Evolutionary conservation across 1,140 invertebrate species (phyloP).

Genomic region (Samia ricini): DNA sequence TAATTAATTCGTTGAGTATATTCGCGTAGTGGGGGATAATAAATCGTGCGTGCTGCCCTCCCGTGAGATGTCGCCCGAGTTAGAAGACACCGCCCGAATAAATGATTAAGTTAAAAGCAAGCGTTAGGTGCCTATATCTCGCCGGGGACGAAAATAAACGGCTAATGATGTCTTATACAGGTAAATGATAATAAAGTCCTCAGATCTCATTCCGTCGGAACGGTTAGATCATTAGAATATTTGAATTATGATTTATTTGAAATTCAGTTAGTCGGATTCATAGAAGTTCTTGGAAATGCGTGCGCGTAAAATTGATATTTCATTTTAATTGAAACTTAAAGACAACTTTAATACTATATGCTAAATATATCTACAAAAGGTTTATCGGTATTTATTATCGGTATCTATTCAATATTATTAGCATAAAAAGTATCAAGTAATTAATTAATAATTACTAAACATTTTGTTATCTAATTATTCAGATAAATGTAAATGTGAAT

Average conservation of each 20-base stretch:
- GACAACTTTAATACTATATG: too few relatives aligned
- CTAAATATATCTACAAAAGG: too few relatives aligned
- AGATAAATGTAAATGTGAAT: neutral
- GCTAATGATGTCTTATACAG: constrained; percentile 72
- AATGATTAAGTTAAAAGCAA: constrained; percentile 66
- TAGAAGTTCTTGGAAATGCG: neutral
- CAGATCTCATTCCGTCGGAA: constrained; percentile 34
- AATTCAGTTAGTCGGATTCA: neutral
- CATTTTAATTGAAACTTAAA: too few relatives aligned
- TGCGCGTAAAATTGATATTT: neutral
- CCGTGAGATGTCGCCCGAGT: constrained; percentile 69
- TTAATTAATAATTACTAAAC: too few relatives aligned
- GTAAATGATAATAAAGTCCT: constrained; percentile 67
- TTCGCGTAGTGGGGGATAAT: constrained; percentile 60
- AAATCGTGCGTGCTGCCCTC: constrained; percentile 70
- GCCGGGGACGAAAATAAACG: constrained; percentile 63
- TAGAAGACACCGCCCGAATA: constrained; percentile 57
- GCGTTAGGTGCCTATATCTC: constrained; percentile 66
- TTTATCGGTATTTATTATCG: too few relatives aligned
- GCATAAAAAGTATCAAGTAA: too few relatives aligned
- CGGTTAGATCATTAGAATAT: constrained; percentile 59
- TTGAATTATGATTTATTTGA: constrained; percentile 41
- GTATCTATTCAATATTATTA: too few relatives aligned
- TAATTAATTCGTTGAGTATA: constrained; percentile 68
- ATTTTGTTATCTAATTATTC: too few relatives aligned